phyloP scores from a whole-genome alignment of 2,888 invertebrate genomes.

The Hirtodrosophila histrioides region DNA sequence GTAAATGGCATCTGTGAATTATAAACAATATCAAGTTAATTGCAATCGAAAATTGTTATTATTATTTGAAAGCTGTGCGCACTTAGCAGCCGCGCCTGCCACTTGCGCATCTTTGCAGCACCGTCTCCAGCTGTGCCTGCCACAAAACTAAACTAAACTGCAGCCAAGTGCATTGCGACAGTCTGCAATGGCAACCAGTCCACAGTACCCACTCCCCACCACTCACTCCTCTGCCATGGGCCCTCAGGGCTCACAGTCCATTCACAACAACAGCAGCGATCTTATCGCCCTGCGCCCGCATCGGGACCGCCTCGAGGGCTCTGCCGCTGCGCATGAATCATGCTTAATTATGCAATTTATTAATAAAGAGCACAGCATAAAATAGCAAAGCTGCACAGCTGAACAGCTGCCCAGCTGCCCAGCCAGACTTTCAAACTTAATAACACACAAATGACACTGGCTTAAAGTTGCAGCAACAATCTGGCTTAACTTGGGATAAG shows the following conservation, averaged over 20 bases:
- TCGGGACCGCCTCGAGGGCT: conserved; percentile 19
- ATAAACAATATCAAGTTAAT: neutral
- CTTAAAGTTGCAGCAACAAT: conserved; percentile 1
- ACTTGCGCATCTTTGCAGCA: conserved; percentile 57
- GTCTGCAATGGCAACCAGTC: conserved; percentile 9
- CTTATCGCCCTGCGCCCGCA: conserved; percentile 49
- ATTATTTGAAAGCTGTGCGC: conserved; percentile 12
- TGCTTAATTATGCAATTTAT: conserved; percentile 75
- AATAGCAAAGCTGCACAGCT: conserved; percentile 20
- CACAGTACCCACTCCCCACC: neutral
- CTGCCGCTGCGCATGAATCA: conserved; percentile 32
- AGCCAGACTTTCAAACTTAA: too few species aligned
- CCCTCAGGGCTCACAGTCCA: conserved; percentile 10
- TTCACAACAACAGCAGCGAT: conserved; percentile 33
- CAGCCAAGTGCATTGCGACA: conserved; percentile 32
- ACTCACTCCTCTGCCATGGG: too few species aligned
- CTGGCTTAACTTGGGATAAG: too few species aligned
- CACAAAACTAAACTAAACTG: conserved; percentile 43
- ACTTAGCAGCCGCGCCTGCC: conserved; percentile 44
- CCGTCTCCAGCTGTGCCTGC: conserved; percentile 61
- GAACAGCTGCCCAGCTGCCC: conserved; percentile 3
- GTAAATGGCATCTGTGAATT: conserved; percentile 80
- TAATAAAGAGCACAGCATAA: conserved; percentile 54
- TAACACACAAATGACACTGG: conserved; percentile 26
- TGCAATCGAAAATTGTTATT: conserved; percentile 6